A percentile compares a stretch with the other conserved stretches of the same genome.
Conservation (phyloP, 2,888 invertebrate genomes). For the Apamea monoglypha region DNA sequence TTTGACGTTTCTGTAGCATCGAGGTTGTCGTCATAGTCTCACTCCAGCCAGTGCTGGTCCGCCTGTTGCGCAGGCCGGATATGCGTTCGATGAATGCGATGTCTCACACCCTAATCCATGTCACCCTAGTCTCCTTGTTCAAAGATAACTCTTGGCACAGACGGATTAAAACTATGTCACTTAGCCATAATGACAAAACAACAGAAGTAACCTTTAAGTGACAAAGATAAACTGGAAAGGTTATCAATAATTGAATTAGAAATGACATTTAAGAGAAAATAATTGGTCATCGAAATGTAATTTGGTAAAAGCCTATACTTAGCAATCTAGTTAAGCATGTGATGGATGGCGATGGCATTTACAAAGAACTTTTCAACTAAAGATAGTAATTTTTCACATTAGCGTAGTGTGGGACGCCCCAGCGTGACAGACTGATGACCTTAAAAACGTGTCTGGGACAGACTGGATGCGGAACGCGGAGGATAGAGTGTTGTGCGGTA, state of each 20-base stretch:
- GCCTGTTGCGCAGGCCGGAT: background rate
- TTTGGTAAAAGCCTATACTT: constrained; percentile 19
- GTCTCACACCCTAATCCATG: background rate
- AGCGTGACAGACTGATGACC: background rate
- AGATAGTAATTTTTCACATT: background rate
- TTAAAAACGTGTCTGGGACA: background rate
- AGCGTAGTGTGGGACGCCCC: background rate
- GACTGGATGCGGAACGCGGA: background rate
- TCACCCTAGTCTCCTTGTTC: background rate
- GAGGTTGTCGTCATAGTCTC: background rate
- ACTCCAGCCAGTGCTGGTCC: background rate
- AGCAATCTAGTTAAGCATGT: background rate
- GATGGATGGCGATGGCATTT: background rate
- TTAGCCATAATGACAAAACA: background rate
- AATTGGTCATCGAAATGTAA: constrained; percentile 15
- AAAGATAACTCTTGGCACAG: background rate
- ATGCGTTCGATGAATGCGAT: background rate
- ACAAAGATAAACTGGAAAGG: background rate
- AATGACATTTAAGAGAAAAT: constrained; percentile 9
- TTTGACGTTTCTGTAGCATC: background rate
- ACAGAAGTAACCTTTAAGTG: background rate
- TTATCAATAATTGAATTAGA: background rate
- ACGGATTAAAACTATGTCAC: background rate
- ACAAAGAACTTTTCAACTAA: background rate
- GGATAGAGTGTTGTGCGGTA: background rate